Percentiles rank a stretch among this genome's conserved stretches.
Evolutionary conservation across 53 echinoderm and acorn worm species (phyloP).

Genomic region (Astropecten irregularis): DNA sequence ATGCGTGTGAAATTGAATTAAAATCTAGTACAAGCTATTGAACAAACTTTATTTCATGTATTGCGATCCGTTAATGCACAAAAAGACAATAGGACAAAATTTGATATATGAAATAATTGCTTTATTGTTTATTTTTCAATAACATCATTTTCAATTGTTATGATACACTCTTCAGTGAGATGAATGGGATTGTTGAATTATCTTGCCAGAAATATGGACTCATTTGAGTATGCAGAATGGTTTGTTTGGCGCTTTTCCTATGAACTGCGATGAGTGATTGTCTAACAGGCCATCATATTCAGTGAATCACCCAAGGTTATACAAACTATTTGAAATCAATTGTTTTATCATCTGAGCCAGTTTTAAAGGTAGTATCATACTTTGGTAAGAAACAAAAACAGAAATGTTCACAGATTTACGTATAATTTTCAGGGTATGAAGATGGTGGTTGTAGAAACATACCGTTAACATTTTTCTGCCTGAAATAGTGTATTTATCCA

Average conservation of each 20-base stretch:
- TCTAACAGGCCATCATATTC: constrained; percentile 6
- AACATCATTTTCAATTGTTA: too few species aligned
- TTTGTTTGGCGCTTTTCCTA: background rate
- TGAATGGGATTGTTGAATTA: constrained; percentile 8
- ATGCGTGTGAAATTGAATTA: background rate
- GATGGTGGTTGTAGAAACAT: too few species aligned
- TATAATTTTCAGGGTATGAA: too few species aligned
- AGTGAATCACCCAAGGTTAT: background rate
- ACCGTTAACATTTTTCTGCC: too few species aligned
- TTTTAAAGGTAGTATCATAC: too few species aligned
- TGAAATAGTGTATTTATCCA: too few species aligned
- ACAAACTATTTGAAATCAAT: constrained; percentile 15
- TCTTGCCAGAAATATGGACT: background rate
- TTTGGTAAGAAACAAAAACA: too few species aligned
- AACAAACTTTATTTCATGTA: background rate
- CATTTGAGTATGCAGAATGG: constrained; percentile 14
- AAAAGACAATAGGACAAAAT: background rate
- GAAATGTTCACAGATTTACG: too few species aligned
- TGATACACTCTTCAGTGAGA: background rate
- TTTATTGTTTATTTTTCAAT: too few species aligned
- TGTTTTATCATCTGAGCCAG: constrained; percentile 6
- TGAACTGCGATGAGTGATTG: background rate
- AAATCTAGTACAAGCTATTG: background rate
- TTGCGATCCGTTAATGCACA: background rate
- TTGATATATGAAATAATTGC: background rate